These are phyloP conservation scores for Siderastrea siderea DNA, from an alignment of 92 coral and sea anemone species.

Conservation along the genomic window DNA sequence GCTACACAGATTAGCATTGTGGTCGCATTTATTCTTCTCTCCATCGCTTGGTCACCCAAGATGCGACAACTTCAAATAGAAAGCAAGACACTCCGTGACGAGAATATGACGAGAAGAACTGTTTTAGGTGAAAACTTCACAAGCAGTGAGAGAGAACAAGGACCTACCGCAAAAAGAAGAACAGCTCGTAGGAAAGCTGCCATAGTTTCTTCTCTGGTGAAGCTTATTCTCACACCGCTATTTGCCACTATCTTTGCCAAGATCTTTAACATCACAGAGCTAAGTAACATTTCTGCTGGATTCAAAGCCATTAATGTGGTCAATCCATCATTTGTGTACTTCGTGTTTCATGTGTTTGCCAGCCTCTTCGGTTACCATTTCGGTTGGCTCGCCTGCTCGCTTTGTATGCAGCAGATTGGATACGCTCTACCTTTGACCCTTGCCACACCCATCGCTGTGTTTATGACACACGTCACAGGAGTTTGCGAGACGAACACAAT, in stretches of 20 bases:
- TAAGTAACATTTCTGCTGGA: conserved; percentile 33
- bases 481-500: conserved; percentile 34
- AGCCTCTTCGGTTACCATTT: conserved; percentile 63
- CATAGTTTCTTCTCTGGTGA: conserved; percentile 23
- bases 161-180: not conserved
- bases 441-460: conserved; percentile 58
- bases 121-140: not conserved
- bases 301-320: conserved; percentile 53
- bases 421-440: conserved; percentile 72
- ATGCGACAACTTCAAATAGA: conserved; percentile 65
- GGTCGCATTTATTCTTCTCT: conserved; percentile 43
- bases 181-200: conserved; percentile 29
- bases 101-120: not conserved
- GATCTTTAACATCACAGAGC: not conserved
- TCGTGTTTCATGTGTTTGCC: conserved; percentile 52
- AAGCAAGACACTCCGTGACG: conserved; percentile 5
- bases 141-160: not conserved
- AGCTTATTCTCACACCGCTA: conserved; percentile 24
- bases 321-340: conserved; percentile 59
- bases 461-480: conserved; percentile 44
- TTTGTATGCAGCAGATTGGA: conserved; percentile 67
- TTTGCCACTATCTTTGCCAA: conserved; percentile 14
- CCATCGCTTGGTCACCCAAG: conserved; percentile 70
- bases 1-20: conserved; percentile 42
- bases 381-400: conserved; percentile 70